Evolutionary conservation across 2,888 invertebrate genomes (phyloP).

Genomic region (Drosophila austrosaltans): DNA sequence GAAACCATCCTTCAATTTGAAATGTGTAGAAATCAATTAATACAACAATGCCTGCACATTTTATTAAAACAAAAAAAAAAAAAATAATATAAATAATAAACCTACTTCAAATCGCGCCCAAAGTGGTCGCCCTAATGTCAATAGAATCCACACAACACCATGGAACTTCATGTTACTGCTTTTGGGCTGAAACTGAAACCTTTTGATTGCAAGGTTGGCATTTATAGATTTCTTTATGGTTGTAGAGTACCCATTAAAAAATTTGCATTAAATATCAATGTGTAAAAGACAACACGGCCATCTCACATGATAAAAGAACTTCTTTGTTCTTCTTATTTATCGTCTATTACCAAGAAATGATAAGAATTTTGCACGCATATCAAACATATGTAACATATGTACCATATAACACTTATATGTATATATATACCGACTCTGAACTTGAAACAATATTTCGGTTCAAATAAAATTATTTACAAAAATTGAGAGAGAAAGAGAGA

Average conservation of each 20-base stretch:
- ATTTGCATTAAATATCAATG: conserved; percentile 53
- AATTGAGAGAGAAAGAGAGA: too few relatives aligned
- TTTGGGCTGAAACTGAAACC: conserved; percentile 6
- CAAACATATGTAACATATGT: conserved; percentile 34
- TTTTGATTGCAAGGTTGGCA: not conserved
- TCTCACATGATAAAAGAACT: conserved; percentile 7
- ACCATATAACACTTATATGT: not conserved
- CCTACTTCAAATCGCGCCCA: conserved; percentile 4
- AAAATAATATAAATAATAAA: not conserved
- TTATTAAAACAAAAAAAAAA: not conserved
- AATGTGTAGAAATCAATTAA: too few relatives aligned
- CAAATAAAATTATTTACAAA: not conserved
- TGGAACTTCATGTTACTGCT: conserved; percentile 7
- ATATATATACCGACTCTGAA: not conserved
- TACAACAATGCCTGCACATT: not conserved
- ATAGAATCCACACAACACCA: conserved; percentile 1
- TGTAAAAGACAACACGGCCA: conserved; percentile 42
- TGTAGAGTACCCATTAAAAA: conserved; percentile 8
- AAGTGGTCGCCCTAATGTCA: conserved; percentile 1
- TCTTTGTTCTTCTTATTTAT: conserved; percentile 20
- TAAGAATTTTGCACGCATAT: conserved; percentile 28
- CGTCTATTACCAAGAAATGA: conserved; percentile 37
- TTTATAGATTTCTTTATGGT: conserved; percentile 2
- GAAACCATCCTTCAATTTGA: conserved; percentile 46
- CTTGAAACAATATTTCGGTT: not conserved